These are phyloP conservation scores for Empis livida DNA, from an alignment of 2,888 invertebrate species.

Conservation along the genomic window DNA sequence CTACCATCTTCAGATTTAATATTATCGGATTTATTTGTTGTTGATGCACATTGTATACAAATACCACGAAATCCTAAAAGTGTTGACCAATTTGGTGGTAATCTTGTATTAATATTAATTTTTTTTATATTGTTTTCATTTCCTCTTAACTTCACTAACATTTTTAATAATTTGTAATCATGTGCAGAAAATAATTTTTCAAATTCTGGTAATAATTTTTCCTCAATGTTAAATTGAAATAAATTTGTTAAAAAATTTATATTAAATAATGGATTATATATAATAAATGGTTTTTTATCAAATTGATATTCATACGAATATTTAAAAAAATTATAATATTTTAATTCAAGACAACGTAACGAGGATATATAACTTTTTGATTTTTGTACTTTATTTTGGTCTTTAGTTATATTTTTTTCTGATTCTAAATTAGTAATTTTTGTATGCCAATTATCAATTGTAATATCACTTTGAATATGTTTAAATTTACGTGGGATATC, in stretches of 20 bases:
- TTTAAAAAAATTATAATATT: slow-evolving; percentile 24
- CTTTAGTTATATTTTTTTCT: slow-evolving; percentile 1
- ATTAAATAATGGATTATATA: neutral
- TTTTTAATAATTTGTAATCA: neutral
- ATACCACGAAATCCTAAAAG: slow-evolving; percentile 27
- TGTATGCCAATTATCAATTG: slow-evolving; percentile 26
- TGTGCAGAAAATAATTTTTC: neutral
- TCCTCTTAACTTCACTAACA: neutral
- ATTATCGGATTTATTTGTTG: neutral
- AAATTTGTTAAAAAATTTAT: slow-evolving; percentile 1
- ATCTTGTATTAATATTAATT: slow-evolving; percentile 1
- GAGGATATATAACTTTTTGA: neutral
- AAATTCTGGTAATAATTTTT: neutral
- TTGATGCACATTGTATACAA: slow-evolving; percentile 19
- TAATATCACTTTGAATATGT: slow-evolving; percentile 14
- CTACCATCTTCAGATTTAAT: neutral
- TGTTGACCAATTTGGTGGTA: slow-evolving; percentile 28
- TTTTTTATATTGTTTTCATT: neutral
- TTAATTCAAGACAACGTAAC: slow-evolving; percentile 14
- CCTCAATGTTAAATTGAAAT: neutral
- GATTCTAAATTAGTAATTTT: slow-evolving; percentile 20
- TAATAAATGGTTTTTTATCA: neutral
- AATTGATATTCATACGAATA: slow-evolving; percentile 23
- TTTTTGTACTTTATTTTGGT: neutral
- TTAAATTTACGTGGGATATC: slow-evolving; percentile 24